A percentile compares a stretch with the other conserved stretches of the same genome.
Evolutionary conservation across 2,113 vertebrate genomes (phyloP).

Genomic region (Nycticryphes semicollaris): DNA sequence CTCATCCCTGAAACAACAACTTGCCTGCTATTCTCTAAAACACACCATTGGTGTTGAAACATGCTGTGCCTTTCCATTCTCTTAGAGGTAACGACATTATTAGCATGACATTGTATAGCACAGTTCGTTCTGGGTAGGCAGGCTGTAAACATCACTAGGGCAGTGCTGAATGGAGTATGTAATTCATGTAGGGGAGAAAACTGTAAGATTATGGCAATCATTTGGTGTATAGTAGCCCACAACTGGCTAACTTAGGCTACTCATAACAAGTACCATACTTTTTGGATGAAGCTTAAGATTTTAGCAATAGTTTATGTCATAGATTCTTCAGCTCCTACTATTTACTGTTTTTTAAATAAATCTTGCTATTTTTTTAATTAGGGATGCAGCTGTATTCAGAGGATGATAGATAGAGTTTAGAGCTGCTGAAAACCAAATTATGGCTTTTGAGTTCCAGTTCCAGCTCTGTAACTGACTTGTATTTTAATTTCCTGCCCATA

Average conservation of each 20-base stretch:
- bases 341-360: neutral
- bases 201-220: neutral
- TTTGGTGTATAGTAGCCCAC: neutral
- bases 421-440: conserved; percentile 26
- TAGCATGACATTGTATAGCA: conserved; percentile 9
- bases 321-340: neutral
- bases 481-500: conserved; percentile 51
- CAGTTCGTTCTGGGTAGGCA: neutral
- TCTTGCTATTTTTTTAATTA: neutral
- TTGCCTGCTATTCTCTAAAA: neutral
- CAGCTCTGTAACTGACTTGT: conserved; percentile 24
- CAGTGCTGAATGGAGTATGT: neutral
- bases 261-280: neutral
- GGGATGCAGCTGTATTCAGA: neutral
- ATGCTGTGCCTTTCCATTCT: conserved; percentile 25
- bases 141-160: neutral
- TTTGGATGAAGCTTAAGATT: neutral
- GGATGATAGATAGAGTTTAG: neutral
- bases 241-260: neutral
- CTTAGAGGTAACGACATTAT: conserved; percentile 6
- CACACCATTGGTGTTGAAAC: neutral
- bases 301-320: neutral
- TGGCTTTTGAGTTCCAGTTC: conserved; percentile 1
- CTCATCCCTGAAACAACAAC: neutral
- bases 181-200: neutral